Conservation (phyloP, 1,140 invertebrate species). For the Penaeus chinensis region DNA sequence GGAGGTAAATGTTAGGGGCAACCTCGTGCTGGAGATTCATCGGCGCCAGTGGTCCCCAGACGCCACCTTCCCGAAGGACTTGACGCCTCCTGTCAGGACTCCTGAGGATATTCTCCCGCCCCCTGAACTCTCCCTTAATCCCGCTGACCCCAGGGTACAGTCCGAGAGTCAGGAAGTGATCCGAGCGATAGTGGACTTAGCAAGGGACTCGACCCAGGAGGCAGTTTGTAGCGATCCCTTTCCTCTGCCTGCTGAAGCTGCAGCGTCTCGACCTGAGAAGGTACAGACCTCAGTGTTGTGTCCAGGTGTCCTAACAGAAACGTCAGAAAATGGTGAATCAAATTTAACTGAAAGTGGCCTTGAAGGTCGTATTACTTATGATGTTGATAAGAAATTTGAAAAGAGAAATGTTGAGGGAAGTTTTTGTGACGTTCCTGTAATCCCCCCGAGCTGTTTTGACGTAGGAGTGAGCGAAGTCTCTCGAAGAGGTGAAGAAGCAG, state of each 20-base stretch:
- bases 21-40: conserved; percentile 33
- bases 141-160: conserved; percentile 38
- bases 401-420: no score
- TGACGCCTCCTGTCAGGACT: not conserved
- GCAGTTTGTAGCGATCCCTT: not conserved
- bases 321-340: no score
- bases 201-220: conserved; percentile 24
- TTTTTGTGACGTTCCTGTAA: no score
- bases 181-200: conserved; percentile 36
- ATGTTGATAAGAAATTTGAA: no score
- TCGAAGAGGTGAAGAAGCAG: not conserved
- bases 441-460: no score
- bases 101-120: conserved; percentile 8
- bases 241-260: no score
- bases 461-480: not conserved
- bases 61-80: conserved; percentile 23
- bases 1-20: conserved; percentile 20
- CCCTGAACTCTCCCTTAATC: conserved; percentile 8
- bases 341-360: no score
- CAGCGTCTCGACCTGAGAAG: no score
- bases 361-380: no score
- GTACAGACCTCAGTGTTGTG: no score
- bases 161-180: conserved; percentile 47
- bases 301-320: no score
- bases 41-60: conserved; percentile 38